phyloP scores from a whole-genome alignment of 2,888 invertebrate genomes.

The Anodontia alba region DNA sequence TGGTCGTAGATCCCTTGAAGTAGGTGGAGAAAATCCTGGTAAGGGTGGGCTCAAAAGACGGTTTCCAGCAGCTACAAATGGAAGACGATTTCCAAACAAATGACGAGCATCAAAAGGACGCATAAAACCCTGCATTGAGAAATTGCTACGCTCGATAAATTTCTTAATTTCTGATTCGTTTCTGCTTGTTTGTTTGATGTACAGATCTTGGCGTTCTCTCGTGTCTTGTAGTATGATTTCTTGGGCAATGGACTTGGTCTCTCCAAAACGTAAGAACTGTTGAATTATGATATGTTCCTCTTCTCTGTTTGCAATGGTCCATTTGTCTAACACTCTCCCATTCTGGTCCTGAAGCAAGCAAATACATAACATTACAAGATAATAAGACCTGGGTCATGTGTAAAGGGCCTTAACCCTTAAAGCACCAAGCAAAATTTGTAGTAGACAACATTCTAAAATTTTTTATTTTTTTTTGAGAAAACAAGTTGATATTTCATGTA shows the following conservation, averaged over 20 bases:
- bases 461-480: too few species aligned
- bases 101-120: slow-evolving; percentile 80
- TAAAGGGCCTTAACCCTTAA: too few species aligned
- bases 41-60: slow-evolving; percentile 75
- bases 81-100: slow-evolving; percentile 72
- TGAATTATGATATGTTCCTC: slow-evolving; percentile 96
- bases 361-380: background rate
- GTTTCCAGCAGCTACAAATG: slow-evolving; percentile 73
- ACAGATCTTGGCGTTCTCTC: slow-evolving; percentile 78
- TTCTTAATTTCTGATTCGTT: slow-evolving; percentile 87
- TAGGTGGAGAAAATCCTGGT: slow-evolving; percentile 71
- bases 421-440: too few species aligned
- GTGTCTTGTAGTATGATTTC: slow-evolving; percentile 87
- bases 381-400: too few species aligned
- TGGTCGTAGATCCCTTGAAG: slow-evolving; percentile 69
- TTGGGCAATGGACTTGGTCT: slow-evolving; percentile 93
- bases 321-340: slow-evolving; percentile 93
- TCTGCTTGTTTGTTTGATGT: slow-evolving; percentile 76
- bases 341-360: slow-evolving; percentile 89
- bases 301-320: slow-evolving; percentile 94
- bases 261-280: slow-evolving; percentile 95
- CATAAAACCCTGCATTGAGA: slow-evolving; percentile 81
- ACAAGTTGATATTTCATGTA: too few species aligned
- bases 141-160: slow-evolving; percentile 86
- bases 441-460: too few species aligned